A percentile compares a stretch with the other conserved stretches of the same genome.
Evolutionary conservation across 2,888 invertebrate genomes (phyloP).

Genomic region (Serrognathus titanus): DNA sequence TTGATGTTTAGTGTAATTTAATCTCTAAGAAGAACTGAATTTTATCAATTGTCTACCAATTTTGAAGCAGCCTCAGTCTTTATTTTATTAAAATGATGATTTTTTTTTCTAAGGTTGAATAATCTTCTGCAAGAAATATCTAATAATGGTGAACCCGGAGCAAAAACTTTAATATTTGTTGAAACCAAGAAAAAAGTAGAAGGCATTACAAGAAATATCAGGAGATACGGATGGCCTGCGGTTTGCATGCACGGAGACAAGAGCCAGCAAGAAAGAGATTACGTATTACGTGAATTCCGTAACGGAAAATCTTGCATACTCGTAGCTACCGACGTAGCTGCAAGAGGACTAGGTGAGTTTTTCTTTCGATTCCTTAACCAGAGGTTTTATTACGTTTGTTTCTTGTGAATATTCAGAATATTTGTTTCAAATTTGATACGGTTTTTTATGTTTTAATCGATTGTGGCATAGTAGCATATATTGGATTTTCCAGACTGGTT

Average conservation of each 20-base stretch:
- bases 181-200: constrained; percentile 91
- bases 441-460: constrained; percentile 13
- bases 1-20: constrained; percentile 5
- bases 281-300: constrained; percentile 86
- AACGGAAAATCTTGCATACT: constrained; percentile 84
- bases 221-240: constrained; percentile 71
- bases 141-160: constrained; percentile 73
- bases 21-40: constrained; percentile 32
- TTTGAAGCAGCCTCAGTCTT: neutral
- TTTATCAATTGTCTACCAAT: neutral
- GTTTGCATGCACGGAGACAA: constrained; percentile 95
- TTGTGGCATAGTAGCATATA: constrained; percentile 34
- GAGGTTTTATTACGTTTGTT: neutral
- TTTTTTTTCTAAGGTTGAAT: constrained; percentile 59
- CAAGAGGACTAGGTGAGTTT: constrained; percentile 87
- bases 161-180: constrained; percentile 93
- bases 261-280: constrained; percentile 91
- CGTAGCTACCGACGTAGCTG: constrained; percentile 97
- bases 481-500: constrained; percentile 35
- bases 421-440: constrained; percentile 2
- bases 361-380: neutral
- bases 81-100: constrained; percentile 42
- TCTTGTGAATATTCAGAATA: constrained; percentile 4
- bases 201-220: constrained; percentile 73
- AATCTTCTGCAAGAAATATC: constrained; percentile 77